Evolutionary conservation across 2,113 vertebrate genomes (phyloP), one percentile per base, ranked within the genome.

Genomic region (Pelobates fuscus): DNA sequence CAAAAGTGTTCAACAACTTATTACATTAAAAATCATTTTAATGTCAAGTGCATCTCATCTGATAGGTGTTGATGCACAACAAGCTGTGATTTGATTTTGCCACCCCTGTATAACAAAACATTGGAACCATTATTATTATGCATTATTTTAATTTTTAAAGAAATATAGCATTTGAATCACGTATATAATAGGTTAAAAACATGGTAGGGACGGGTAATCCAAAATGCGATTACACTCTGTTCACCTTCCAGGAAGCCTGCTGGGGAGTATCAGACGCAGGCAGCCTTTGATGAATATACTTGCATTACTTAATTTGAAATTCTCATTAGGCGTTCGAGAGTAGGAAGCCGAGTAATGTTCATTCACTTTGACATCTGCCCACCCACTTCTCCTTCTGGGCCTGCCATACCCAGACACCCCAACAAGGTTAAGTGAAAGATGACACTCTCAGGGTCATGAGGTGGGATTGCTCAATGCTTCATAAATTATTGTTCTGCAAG

Each of bases 241-340:
- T 14, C 61, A 62, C 20, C 46, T 32, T 64, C 25, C 15, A 27
- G 37, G 17, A 64, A 30, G 52, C 2, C 7, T 15, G 29, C 18
- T 17, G 18, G 52, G 7, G 63, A 37, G 27, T 18, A 15, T 25
- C 37, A 41, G 12, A 57, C 18, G 52, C n/a, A 8, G 8, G 37
- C 26, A 10, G 55, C 14, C n/a, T 76, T 61, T 76, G 64, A 76
- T 68, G 55, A 46, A 67, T 76, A 60, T 68, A 29, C 26, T 27
- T 49, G 26, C 24, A 60, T 76, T 76, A 67, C 67, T 76, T 60
- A 46, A 76, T 60, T 68, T 76, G 14, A 75, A 52, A 32, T 67
- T 67, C 73, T 76, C 73, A 76, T 76, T 76, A 76, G 21, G 55
- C n/a, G 32, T n/a, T 25, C 12, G 37, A 26, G 55, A 44, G 37